These are phyloP conservation scores for Eupristina koningsbergeri DNA, from an alignment of 1,140 invertebrate species.

Conservation along the genomic window DNA sequence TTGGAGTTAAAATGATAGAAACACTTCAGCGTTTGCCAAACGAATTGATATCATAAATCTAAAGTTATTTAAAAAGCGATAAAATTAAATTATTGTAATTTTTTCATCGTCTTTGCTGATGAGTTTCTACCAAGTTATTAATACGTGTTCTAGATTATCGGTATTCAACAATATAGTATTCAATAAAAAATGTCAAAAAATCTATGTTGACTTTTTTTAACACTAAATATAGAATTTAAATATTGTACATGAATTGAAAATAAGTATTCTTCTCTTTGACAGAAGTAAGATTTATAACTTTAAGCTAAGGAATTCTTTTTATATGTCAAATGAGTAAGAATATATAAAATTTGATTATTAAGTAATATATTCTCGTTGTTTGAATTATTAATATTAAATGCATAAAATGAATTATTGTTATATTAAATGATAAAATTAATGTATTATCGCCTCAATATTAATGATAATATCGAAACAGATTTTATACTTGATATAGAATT, in stretches of 20 bases:
- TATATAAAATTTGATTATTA: not conserved
- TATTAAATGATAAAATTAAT: conserved; percentile 24
- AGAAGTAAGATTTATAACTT: not conserved
- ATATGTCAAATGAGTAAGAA: not conserved
- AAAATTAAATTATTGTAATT: conserved; percentile 21
- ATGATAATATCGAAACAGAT: conserved; percentile 36
- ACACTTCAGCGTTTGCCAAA: conserved; percentile 36
- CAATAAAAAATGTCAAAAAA: conserved; percentile 12
- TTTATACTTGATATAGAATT: conserved; percentile 49
- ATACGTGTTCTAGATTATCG: conserved; percentile 42
- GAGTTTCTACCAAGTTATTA: conserved; percentile 45
- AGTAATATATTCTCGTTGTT: conserved; percentile 41
- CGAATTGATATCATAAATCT: conserved; percentile 34
- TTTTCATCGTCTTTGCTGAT: not conserved
- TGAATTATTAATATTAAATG: conserved; percentile 38
- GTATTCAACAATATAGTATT: conserved; percentile 35
- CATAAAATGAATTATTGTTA: conserved; percentile 38
- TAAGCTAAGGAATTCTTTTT: not conserved
- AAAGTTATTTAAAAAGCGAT: conserved; percentile 43
- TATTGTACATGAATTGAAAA: conserved; percentile 1
- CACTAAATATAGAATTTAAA: conserved; percentile 11
- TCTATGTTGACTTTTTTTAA: conserved; percentile 20
- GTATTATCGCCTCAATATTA: conserved; percentile 42
- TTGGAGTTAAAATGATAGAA: conserved; percentile 39
- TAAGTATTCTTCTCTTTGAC: not conserved